Percentiles rank a stretch among this genome's conserved stretches.
Evolutionary conservation across 2,888 invertebrate genomes (phyloP).

Genomic region (Stenotaenia linearis): DNA sequence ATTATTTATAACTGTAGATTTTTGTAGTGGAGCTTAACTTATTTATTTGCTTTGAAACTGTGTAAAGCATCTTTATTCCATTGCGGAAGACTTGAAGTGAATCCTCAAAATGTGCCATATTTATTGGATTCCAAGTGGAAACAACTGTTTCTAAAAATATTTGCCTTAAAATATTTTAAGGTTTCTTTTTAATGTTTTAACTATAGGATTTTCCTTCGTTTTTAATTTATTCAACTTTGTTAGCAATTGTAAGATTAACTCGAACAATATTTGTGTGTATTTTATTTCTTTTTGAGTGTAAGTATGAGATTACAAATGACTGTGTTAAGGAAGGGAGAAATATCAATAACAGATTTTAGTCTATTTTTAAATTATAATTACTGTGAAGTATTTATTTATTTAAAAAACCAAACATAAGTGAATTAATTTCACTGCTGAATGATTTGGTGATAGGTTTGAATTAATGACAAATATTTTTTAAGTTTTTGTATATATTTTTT

Average conservation of each 20-base stretch:
- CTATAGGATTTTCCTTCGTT: neutral
- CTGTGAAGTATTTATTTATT: conserved; percentile 2
- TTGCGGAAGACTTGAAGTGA: neutral
- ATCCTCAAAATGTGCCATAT: conserved; percentile 20
- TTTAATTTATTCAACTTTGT: neutral
- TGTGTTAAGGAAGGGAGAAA: neutral
- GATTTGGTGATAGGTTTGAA: neutral
- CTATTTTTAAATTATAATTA: conserved; percentile 11
- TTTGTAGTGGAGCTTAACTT: neutral
- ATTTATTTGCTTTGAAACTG: neutral
- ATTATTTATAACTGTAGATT: neutral
- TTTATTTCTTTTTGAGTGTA: neutral
- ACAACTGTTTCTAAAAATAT: conserved; percentile 4
- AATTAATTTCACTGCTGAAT: neutral
- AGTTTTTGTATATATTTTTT: conserved; percentile 2
- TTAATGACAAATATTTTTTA: neutral
- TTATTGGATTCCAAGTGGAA: conserved; percentile 1
- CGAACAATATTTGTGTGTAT: neutral
- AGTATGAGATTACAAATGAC: neutral
- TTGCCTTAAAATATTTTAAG: conserved; percentile 23
- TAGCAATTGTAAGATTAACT: neutral
- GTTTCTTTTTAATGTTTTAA: neutral
- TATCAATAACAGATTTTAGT: neutral
- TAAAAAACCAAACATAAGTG: neutral
- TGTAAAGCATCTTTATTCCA: conserved; percentile 1